Evolutionary conservation across 2,888 invertebrate genomes (phyloP).

Genomic region (Slavum lentiscoides): DNA sequence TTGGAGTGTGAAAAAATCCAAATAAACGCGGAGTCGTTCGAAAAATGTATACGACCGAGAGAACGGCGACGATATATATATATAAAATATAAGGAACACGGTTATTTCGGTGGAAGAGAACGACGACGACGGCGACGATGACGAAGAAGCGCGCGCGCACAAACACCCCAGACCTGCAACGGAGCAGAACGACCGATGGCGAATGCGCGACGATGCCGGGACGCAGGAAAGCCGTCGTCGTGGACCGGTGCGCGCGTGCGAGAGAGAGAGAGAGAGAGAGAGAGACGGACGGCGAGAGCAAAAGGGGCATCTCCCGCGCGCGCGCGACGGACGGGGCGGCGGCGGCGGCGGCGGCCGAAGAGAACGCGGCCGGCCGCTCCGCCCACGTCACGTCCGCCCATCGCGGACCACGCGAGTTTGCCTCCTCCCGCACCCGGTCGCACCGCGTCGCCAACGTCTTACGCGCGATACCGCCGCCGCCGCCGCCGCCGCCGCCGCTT

Average conservation of each 20-base stretch:
- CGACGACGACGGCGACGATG: neutral
- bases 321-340: neutral
- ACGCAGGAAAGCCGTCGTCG: slow-evolving; percentile 24
- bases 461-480: neutral
- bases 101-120: too few species aligned
- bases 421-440: neutral
- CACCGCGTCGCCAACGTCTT: neutral
- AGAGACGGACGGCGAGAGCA: neutral
- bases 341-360: neutral
- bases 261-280: neutral
- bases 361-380: neutral
- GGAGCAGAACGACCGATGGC: slow-evolving; percentile 43
- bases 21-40: too few species aligned
- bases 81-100: too few species aligned
- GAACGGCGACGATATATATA: too few species aligned
- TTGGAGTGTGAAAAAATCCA: too few species aligned
- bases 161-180: slow-evolving; percentile 18
- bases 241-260: slow-evolving; percentile 15
- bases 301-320: too few species aligned
- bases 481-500: neutral
- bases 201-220: slow-evolving; percentile 36
- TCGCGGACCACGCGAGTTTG: neutral
- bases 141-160: neutral
- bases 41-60: too few species aligned
- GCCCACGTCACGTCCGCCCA: neutral